phyloP scores from a whole-genome alignment of 2,797 vertebrate genomes.

The Ctenochaetus hawaiiensis region DNA sequence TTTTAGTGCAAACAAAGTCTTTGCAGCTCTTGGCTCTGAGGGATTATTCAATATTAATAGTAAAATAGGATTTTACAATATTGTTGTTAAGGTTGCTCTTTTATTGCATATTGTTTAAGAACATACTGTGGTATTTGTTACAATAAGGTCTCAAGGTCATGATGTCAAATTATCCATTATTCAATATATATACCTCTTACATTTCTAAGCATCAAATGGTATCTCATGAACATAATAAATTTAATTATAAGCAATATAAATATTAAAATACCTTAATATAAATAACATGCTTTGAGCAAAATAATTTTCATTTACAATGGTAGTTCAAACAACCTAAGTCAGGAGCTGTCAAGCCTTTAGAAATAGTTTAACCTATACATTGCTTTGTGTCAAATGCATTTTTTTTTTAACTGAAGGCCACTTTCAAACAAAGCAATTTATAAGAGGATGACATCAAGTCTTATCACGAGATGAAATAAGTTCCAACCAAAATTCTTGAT shows the following conservation, averaged over 20 bases:
- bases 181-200: slow-evolving; percentile 77
- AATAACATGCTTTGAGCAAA: slow-evolving; percentile 86
- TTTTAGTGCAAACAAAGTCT: slow-evolving; percentile 79
- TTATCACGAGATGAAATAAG: slow-evolving; percentile 62
- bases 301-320: slow-evolving; percentile 81
- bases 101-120: slow-evolving; percentile 83
- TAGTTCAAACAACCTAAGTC: slow-evolving; percentile 71
- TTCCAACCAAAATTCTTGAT: slow-evolving; percentile 57
- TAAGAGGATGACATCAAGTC: slow-evolving; percentile 75
- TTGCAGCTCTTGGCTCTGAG: slow-evolving; percentile 68
- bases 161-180: slow-evolving; percentile 70
- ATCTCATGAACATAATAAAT: slow-evolving; percentile 73
- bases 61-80: slow-evolving; percentile 75
- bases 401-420: slow-evolving; percentile 79
- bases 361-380: slow-evolving; percentile 80
- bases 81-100: slow-evolving; percentile 81
- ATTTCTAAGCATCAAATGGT: slow-evolving; percentile 79
- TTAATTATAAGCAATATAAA: slow-evolving; percentile 74
- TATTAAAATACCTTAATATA: slow-evolving; percentile 86
- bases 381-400: slow-evolving; percentile 83
- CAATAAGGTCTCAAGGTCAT: slow-evolving; percentile 71
- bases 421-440: slow-evolving; percentile 80
- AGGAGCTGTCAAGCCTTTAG: slow-evolving; percentile 75
- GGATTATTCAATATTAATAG: slow-evolving; percentile 65
- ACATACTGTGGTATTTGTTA: slow-evolving; percentile 72